Evolutionary conservation across 2,113 vertebrate genomes (phyloP).

Genomic region (Grus americana): DNA sequence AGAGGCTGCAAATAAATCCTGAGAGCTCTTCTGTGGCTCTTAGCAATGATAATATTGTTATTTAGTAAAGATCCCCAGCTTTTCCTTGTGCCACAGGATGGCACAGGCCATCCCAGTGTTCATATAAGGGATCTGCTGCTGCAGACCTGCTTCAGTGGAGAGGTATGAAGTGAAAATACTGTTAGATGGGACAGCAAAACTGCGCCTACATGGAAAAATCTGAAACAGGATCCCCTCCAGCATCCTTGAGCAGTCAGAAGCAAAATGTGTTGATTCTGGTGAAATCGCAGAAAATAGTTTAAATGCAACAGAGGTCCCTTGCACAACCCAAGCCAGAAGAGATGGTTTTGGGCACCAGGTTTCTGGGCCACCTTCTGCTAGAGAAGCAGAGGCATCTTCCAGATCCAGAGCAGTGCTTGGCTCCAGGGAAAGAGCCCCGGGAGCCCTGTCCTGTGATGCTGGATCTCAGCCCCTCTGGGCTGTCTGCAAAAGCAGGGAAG

Average conservation of each 20-base stretch:
- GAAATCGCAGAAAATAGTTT: neutral
- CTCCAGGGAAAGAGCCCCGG: neutral
- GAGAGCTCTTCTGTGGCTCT: neutral
- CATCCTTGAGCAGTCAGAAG: neutral
- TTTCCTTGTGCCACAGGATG: neutral
- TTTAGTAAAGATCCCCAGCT: neutral
- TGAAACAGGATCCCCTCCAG: neutral
- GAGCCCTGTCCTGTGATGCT: neutral
- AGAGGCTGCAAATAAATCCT: neutral
- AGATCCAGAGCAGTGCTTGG: neutral
- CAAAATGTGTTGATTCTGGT: neutral
- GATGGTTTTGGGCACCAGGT: neutral
- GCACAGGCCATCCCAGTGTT: rapidly evolving
- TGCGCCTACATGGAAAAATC: neutral
- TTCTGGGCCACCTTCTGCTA: neutral
- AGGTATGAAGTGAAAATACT: neutral
- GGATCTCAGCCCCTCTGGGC: neutral
- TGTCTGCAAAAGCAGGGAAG: neutral
- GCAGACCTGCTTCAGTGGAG: neutral
- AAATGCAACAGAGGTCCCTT: neutral
- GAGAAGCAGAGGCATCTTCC: neutral
- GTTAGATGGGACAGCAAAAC: neutral
- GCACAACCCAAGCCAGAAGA: neutral
- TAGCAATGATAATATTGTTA: neutral
- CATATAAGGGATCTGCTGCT: neutral